These are phyloP conservation scores for Mobula birostris DNA, from an alignment of 2,113 vertebrate species.

Conservation along the genomic window DNA sequence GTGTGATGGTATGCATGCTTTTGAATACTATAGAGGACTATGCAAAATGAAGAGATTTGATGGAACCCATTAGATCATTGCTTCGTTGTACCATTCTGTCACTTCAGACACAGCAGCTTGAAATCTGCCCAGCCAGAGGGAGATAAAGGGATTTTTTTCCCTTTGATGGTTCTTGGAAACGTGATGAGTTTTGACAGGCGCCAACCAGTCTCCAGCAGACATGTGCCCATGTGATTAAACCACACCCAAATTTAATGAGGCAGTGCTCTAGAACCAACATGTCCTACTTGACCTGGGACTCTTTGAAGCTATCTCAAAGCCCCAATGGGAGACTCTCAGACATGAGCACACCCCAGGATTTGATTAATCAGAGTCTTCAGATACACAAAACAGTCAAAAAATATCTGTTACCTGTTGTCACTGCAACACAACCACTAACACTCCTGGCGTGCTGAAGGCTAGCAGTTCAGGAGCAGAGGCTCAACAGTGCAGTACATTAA, in stretches of 20 bases:
- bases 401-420: not conserved
- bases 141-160: not conserved
- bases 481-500: not conserved
- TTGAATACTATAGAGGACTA: not conserved
- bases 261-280: not conserved
- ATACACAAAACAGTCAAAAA: not conserved
- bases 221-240: not conserved
- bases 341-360: not conserved
- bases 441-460: not conserved
- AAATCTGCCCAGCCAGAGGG: not conserved
- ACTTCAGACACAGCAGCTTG: not conserved
- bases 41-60: not conserved
- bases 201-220: not conserved
- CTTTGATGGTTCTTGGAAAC: not conserved
- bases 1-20: not conserved
- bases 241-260: not conserved
- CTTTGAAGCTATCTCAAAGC: not conserved
- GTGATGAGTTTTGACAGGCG: not conserved
- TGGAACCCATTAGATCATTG: constrained; percentile 7
- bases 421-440: not conserved
- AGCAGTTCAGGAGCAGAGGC: not conserved
- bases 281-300: not conserved
- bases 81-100: not conserved
- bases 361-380: not conserved
- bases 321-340: not conserved